Evolutionary conservation across 2,797 vertebrate genomes (phyloP).

Genomic region (Phoxinus dragarum): DNA sequence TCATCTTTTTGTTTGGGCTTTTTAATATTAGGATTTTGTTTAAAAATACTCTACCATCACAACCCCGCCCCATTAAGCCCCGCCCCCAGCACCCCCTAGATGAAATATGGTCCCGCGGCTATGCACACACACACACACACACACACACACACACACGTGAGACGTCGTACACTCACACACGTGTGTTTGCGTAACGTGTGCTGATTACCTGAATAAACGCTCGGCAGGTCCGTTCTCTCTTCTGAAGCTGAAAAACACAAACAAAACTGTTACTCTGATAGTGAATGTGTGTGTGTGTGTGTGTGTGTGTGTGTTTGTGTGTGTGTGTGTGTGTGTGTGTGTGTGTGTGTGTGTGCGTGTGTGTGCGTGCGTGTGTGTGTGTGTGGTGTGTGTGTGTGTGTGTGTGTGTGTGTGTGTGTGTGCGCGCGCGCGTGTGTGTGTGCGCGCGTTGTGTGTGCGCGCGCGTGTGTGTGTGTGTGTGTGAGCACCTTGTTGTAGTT

Average conservation of each 20-base stretch:
- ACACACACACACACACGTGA: not conserved
- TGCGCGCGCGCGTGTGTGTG: not conserved
- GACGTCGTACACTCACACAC: not conserved
- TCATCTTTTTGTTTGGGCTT: too few relatives aligned
- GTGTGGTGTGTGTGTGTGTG: not conserved
- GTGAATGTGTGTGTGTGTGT: not conserved
- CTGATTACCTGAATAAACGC: constrained; percentile 88
- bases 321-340: not conserved
- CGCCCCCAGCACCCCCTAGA: too few relatives aligned
- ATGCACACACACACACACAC: constrained; percentile 28
- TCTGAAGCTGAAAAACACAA: constrained; percentile 83
- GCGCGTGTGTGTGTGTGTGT: constrained; percentile 1
- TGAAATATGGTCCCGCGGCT: too few relatives aligned
- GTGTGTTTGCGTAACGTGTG: not conserved
- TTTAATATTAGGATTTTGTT: too few relatives aligned
- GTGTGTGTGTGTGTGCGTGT: constrained; percentile 2
- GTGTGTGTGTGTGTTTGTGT: not conserved
- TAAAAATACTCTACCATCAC: too few relatives aligned
- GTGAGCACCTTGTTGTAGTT: constrained; percentile 90
- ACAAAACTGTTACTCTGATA: constrained; percentile 3
- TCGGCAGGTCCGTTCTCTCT: constrained; percentile 88
- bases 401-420: not conserved
- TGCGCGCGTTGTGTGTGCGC: not conserved
- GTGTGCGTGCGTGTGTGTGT: not conserved
- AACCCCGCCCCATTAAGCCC: too few relatives aligned